Percentiles rank a stretch among this genome's conserved stretches.
These are phyloP conservation scores for Columba livia DNA, from an alignment of 2,113 vertebrate species.

Conservation along the genomic window DNA sequence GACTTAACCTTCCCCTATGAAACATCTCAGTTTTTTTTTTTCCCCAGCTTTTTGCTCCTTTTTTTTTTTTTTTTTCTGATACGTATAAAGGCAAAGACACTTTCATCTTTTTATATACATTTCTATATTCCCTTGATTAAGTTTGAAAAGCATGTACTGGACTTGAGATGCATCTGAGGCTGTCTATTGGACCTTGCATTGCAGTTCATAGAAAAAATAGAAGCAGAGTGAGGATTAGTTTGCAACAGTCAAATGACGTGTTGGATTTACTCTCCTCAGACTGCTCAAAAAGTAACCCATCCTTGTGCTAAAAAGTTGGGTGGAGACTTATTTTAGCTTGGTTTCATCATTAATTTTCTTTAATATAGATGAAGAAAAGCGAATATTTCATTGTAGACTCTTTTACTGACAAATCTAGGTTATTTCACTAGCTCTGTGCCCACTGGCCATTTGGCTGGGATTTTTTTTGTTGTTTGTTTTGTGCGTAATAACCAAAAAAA, in stretches of 20 bases:
- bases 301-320: slow-evolving; percentile 41
- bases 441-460: not conserved
- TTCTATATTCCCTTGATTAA: slow-evolving; percentile 75
- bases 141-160: slow-evolving; percentile 78
- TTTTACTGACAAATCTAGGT: slow-evolving; percentile 8
- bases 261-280: slow-evolving; percentile 70
- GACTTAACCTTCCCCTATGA: slow-evolving; percentile 87
- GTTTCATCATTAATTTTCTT: slow-evolving; percentile 31
- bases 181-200: slow-evolving; percentile 66
- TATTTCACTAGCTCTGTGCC: not conserved
- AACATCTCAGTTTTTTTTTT: slow-evolving; percentile 76
- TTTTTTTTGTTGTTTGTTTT: not conserved
- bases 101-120: slow-evolving; percentile 79
- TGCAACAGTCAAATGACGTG: slow-evolving; percentile 79
- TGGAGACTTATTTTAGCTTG: slow-evolving; percentile 35
- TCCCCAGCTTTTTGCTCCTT: slow-evolving; percentile 49
- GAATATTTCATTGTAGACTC: slow-evolving; percentile 19
- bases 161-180: slow-evolving; percentile 73
- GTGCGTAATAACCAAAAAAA: not conserved
- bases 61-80: slow-evolving; percentile 38
- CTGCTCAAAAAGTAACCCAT: slow-evolving; percentile 6
- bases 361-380: not conserved
- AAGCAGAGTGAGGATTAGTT: slow-evolving; percentile 74
- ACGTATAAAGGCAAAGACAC: slow-evolving; percentile 67
- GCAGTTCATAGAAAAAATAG: slow-evolving; percentile 67